phyloP scores from a whole-genome alignment of 2,113 vertebrate genomes.

The Amphilophus citrinellus region DNA sequence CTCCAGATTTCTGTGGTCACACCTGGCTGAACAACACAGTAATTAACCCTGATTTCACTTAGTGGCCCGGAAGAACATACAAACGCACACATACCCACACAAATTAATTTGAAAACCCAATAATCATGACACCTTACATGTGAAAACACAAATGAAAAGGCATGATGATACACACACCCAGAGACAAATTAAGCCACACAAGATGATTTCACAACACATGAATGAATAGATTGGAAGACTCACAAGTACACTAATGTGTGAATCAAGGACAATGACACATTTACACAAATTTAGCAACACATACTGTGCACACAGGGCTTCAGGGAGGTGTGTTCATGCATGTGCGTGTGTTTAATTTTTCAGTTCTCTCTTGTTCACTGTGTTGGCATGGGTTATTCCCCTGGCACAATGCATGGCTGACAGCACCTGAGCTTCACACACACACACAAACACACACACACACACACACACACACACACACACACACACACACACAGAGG shows the following conservation, averaged over 20 bases:
- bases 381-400: slow-evolving; percentile 39
- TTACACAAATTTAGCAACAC: slow-evolving; percentile 10
- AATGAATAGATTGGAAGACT: not conserved
- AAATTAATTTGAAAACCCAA: slow-evolving; percentile 37
- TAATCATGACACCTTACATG: slow-evolving; percentile 5
- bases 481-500: slow-evolving; percentile 13
- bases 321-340: slow-evolving; percentile 3
- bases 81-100: not conserved
- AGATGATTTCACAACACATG: slow-evolving; percentile 24
- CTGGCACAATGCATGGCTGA: slow-evolving; percentile 46
- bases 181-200: slow-evolving; percentile 2
- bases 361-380: slow-evolving; percentile 17
- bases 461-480: slow-evolving; percentile 21
- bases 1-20: slow-evolving; percentile 40
- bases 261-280: slow-evolving; percentile 35
- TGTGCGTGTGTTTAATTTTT: slow-evolving; percentile 13
- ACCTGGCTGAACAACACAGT: slow-evolving; percentile 59
- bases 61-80: slow-evolving; percentile 13
- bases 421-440: slow-evolving; percentile 67
- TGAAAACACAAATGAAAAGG: slow-evolving; percentile 16
- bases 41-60: slow-evolving; percentile 71
- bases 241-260: slow-evolving; percentile 3
- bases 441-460: slow-evolving; percentile 22
- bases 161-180: not conserved
- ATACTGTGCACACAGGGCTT: not conserved